These are phyloP conservation scores for Macrostomum lignano DNA, from an alignment of 1,140 invertebrate species.

Conservation along the genomic window DNA sequence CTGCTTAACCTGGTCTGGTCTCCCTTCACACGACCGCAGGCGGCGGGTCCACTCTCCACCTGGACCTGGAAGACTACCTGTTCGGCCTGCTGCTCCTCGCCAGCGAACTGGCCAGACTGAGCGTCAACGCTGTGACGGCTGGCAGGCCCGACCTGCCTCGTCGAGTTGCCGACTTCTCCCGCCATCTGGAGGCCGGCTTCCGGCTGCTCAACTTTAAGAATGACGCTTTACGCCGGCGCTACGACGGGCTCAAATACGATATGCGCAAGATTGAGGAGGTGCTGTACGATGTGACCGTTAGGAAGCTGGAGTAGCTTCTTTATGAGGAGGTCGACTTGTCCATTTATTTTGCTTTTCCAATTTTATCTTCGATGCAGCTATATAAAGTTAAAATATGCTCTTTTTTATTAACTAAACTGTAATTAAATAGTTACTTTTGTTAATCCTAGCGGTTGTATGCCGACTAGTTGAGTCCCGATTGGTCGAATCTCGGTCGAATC, in stretches of 20 bases:
- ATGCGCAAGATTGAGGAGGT: conserved; percentile 78
- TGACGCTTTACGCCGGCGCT: conserved; percentile 52
- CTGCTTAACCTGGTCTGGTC: too few species aligned
- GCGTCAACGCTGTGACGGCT: conserved; percentile 55
- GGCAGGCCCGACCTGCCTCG: conserved; percentile 47
- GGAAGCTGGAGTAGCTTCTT: conserved; percentile 36
- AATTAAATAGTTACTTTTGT: too few species aligned
- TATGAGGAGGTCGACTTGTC: conserved; percentile 8
- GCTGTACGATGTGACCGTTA: conserved; percentile 62
- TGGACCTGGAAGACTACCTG: conserved; percentile 64
- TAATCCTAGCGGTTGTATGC: too few species aligned
- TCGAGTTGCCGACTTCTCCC: conserved; percentile 55
- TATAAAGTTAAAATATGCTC: too few species aligned
- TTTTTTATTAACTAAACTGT: too few species aligned
- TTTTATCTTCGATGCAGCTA: too few species aligned
- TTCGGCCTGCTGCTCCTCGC: conserved; percentile 49
- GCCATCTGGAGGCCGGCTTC: conserved; percentile 57
- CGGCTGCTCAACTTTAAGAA: conserved; percentile 62
- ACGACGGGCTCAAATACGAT: conserved; percentile 65
- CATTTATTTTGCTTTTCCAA: background rate
- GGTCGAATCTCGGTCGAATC: too few species aligned
- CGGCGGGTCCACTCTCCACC: too few species aligned
- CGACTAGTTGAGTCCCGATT: too few species aligned
- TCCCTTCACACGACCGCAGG: too few species aligned
- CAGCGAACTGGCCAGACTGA: conserved; percentile 49